These are phyloP conservation scores for Apocheima hispidaria DNA, from an alignment of 2,888 invertebrate species.

Conservation along the genomic window DNA sequence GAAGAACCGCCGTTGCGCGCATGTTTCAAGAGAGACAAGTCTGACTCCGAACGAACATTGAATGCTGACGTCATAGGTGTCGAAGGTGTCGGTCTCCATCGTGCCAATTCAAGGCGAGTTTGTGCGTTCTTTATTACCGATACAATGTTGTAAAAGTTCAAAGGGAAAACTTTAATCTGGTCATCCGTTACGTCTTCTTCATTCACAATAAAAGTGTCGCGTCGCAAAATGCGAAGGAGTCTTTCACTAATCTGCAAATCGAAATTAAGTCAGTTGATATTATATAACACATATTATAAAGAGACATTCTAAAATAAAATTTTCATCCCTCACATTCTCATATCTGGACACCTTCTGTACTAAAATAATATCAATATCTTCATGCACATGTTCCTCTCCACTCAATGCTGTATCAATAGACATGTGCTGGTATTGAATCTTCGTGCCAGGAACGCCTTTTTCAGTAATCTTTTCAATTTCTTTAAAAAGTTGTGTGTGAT, in stretches of 20 bases:
- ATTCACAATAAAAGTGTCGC: neutral
- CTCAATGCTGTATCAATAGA: neutral
- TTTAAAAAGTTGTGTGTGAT: conserved; percentile 26
- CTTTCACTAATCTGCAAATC: too few relatives aligned
- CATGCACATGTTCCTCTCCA: conserved; percentile 11
- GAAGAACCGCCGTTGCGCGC: neutral
- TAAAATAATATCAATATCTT: conserved; percentile 41
- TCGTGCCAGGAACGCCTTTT: conserved; percentile 23
- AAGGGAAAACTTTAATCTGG: neutral
- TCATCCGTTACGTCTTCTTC: neutral
- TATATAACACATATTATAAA: too few relatives aligned
- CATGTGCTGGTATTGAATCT: conserved; percentile 36
- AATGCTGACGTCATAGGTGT: neutral
- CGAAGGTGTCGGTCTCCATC: neutral
- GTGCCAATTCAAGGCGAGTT: neutral
- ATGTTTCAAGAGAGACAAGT: neutral
- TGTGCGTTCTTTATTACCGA: neutral
- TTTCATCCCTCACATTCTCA: conserved; percentile 41
- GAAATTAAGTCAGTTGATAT: too few relatives aligned
- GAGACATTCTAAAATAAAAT: too few relatives aligned
- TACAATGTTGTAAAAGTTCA: neutral
- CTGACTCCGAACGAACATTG: neutral
- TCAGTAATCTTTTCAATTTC: conserved; percentile 29
- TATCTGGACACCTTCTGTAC: conserved; percentile 43
- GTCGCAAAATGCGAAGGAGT: too few relatives aligned